phyloP scores from a whole-genome alignment of 2,888 invertebrate species.

The Amorpha juglandis region DNA sequence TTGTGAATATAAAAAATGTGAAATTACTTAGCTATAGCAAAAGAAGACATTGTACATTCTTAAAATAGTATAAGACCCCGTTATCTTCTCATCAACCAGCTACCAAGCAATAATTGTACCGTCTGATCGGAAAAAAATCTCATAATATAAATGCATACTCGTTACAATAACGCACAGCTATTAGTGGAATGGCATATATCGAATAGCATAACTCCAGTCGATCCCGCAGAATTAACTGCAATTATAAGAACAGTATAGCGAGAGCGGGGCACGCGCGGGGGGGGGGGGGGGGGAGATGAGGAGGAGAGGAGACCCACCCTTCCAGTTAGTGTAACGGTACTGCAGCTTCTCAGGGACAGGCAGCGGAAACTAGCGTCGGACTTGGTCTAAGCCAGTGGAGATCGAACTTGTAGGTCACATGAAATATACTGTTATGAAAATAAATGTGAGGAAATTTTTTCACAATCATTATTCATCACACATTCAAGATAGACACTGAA shows the following conservation, averaged over 20 bases:
- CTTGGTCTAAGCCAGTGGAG: slow-evolving; percentile 32
- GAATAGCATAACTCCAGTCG: slow-evolving; percentile 49
- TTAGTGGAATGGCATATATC: slow-evolving; percentile 43
- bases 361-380: slow-evolving; percentile 57
- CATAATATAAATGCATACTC: slow-evolving; percentile 22
- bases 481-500: too few species aligned
- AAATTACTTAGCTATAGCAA: too few species aligned
- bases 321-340: slow-evolving; percentile 73
- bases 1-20: too few species aligned
- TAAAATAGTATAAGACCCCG: neutral
- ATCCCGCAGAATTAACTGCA: slow-evolving; percentile 74
- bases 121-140: slow-evolving; percentile 7
- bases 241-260: slow-evolving; percentile 77
- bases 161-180: slow-evolving; percentile 40
- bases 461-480: too few species aligned
- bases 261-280: slow-evolving; percentile 31
- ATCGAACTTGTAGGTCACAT: neutral
- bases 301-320: slow-evolving; percentile 46
- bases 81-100: neutral
- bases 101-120: neutral
- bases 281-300: neutral
- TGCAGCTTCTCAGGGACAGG: slow-evolving; percentile 54
- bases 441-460: too few species aligned
- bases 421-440: too few species aligned
- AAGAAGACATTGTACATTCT: neutral